phyloP scores from a whole-genome alignment of 2,113 vertebrate species.

The Crotalus viridis region DNA sequence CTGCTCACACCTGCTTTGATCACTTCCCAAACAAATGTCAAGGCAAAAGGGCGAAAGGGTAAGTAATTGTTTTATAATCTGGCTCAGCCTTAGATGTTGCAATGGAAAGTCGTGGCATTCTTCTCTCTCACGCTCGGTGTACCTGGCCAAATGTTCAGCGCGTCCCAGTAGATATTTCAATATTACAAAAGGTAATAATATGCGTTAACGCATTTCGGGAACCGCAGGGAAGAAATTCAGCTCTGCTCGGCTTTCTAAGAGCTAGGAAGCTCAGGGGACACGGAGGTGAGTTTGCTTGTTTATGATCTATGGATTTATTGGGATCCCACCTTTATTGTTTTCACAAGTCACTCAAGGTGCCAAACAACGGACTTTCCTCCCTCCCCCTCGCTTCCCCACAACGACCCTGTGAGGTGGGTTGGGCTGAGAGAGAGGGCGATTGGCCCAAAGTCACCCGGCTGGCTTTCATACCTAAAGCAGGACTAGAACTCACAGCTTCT shows the following conservation, averaged over 20 bases:
- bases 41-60: not conserved
- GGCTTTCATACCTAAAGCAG: not conserved
- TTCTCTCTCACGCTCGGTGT: accelerated
- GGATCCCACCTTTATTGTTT: not conserved
- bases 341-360: not conserved
- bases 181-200: not conserved
- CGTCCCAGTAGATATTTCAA: not conserved
- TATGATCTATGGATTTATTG: no score
- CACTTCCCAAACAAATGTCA: not conserved
- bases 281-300: not conserved
- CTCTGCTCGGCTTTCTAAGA: not conserved
- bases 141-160: not conserved
- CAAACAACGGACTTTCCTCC: not conserved
- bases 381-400: not conserved
- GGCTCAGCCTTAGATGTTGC: not conserved
- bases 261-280: not conserved
- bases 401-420: not conserved
- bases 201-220: not conserved
- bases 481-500: no score
- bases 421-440: not conserved
- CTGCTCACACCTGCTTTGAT: not conserved
- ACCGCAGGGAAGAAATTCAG: not conserved
- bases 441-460: not conserved
- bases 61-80: not conserved
- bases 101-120: not conserved